Conservation (phyloP, 2,113 vertebrate genomes). For the Platichthys flesus region DNA sequence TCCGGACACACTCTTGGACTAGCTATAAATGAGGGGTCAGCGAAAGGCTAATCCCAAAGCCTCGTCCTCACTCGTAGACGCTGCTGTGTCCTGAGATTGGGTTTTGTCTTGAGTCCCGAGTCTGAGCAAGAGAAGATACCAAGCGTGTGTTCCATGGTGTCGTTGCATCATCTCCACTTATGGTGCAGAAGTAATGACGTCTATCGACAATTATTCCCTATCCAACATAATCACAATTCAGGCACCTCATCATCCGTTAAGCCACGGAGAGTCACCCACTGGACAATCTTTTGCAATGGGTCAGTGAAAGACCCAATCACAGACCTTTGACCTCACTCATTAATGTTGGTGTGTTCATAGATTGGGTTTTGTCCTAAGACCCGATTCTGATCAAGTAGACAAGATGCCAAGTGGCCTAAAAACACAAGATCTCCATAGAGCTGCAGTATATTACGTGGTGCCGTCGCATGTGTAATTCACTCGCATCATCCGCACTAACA, state of each 20-base stretch:
- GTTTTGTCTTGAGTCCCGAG: too few relatives aligned
- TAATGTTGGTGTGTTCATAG: conserved; percentile 8
- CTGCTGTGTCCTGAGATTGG: too few relatives aligned
- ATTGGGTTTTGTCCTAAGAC: not conserved
- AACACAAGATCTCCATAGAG: too few relatives aligned
- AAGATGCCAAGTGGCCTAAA: too few relatives aligned
- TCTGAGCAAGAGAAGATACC: too few relatives aligned
- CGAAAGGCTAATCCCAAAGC: not conserved
- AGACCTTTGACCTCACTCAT: conserved; percentile 35
- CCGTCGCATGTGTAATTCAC: conserved; percentile 30
- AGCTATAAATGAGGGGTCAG: not conserved
- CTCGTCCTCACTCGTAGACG: too few relatives aligned
- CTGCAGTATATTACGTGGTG: not conserved
- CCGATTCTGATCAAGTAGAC: conserved; percentile 15
- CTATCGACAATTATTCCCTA: too few relatives aligned
- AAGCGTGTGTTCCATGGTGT: too few relatives aligned
- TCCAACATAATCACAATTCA: not conserved
- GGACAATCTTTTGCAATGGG: conserved; percentile 2
- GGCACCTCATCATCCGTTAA: not conserved
- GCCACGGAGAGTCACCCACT: not conserved
- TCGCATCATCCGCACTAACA: conserved; percentile 46
- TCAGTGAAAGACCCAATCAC: conserved; percentile 3
- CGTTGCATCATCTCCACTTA: too few relatives aligned
- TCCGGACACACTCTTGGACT: not conserved
- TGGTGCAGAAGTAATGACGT: too few relatives aligned